Evolutionary conservation across 1,140 invertebrate species (phyloP).

Genomic region (Drosophila navojoa): DNA sequence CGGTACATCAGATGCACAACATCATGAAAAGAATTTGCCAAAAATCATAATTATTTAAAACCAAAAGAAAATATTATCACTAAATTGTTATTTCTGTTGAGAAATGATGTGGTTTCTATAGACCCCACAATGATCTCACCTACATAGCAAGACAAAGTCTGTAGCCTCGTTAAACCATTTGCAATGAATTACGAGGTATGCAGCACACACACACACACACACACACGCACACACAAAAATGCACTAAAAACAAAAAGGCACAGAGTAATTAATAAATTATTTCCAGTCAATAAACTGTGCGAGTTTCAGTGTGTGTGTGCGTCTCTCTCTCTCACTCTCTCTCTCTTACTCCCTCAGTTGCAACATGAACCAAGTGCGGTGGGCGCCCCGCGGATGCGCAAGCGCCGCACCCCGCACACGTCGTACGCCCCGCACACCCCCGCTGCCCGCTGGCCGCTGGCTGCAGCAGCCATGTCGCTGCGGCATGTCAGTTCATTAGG

Average conservation of each 20-base stretch:
- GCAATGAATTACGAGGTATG: not conserved
- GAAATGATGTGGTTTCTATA: no score
- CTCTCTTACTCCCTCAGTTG: conserved; percentile 41
- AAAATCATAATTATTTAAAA: no score
- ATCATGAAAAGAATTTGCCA: no score
- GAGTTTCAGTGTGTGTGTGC: conserved; percentile 11
- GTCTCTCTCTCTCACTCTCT: conserved; percentile 11
- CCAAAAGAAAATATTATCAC: no score
- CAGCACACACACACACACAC: not conserved
- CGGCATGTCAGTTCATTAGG: conserved; percentile 75
- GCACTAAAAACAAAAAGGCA: conserved; percentile 49
- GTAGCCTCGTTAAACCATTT: not conserved
- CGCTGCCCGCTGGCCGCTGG: not conserved
- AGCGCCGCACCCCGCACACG: conserved; percentile 50
- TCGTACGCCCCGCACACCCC: not conserved
- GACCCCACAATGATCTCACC: no score
- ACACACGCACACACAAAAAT: not conserved
- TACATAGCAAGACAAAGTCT: no score
- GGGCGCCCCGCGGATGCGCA: conserved; percentile 68
- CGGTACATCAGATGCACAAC: no score
- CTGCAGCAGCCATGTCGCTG: conserved; percentile 35
- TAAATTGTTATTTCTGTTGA: no score
- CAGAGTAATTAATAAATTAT: conserved; percentile 77
- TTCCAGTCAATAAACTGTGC: conserved; percentile 73
- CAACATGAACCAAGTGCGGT: conserved; percentile 50